Evolutionary conservation across 2,888 invertebrate species (phyloP).

Genomic region (Thymelicus sylvestris): DNA sequence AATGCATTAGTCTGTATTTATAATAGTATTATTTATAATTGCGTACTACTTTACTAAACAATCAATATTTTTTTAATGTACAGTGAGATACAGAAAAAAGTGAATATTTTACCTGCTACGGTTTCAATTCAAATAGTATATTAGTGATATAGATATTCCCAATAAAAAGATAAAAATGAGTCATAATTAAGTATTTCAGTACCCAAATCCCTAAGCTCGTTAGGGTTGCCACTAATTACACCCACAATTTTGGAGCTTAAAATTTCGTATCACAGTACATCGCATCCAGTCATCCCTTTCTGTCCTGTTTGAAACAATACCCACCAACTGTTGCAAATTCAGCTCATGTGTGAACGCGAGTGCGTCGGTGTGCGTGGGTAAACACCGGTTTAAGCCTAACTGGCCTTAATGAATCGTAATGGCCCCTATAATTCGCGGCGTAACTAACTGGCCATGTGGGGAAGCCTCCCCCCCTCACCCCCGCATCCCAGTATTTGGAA

Average conservation of each 20-base stretch:
- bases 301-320: conserved; percentile 65
- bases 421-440: conserved; percentile 86
- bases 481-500: conserved; percentile 68
- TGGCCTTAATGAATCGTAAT: conserved; percentile 86
- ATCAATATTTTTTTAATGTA: too few relatives aligned
- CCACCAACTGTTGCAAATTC: conserved; percentile 70
- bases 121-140: too few relatives aligned
- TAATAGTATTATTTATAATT: too few relatives aligned
- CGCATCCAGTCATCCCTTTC: conserved; percentile 55
- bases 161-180: conserved; percentile 52
- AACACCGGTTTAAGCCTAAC: conserved; percentile 86
- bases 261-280: conserved; percentile 70
- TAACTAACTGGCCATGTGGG: conserved; percentile 85
- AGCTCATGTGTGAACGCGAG: conserved; percentile 50
- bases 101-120: too few relatives aligned
- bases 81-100: too few relatives aligned
- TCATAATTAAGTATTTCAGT: conserved; percentile 64
- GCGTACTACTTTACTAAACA: too few relatives aligned
- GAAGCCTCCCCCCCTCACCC: conserved; percentile 52
- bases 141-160: not conserved
- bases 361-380: conserved; percentile 75
- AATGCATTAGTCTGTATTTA: too few relatives aligned
- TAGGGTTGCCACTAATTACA: conserved; percentile 77
- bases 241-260: conserved; percentile 73
- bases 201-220: conserved; percentile 70